Conservation (phyloP, 2,113 vertebrate genomes). For the Motacilla alba region DNA sequence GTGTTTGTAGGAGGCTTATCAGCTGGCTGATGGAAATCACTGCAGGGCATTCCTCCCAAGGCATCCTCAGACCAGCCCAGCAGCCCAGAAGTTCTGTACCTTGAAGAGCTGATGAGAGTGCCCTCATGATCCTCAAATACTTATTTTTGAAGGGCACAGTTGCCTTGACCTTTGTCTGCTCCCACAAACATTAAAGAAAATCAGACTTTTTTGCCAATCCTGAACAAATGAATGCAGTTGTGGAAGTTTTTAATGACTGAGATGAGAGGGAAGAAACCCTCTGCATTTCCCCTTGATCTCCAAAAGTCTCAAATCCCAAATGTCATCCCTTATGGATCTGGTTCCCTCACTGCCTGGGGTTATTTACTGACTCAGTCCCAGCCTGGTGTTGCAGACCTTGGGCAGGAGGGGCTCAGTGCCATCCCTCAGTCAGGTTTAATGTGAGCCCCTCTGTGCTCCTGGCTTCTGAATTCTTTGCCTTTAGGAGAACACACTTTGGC, state of each 20-base stretch:
- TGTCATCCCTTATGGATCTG: not conserved
- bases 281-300: not conserved
- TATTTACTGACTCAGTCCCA: not conserved
- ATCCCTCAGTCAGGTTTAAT: not conserved
- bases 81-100: not conserved
- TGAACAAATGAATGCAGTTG: accelerated
- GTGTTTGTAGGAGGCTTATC: not conserved
- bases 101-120: not conserved
- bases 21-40: not conserved
- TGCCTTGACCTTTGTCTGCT: not conserved
- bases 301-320: not conserved
- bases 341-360: not conserved
- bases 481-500: not conserved
- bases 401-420: not conserved
- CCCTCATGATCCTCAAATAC: not conserved
- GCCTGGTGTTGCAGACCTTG: not conserved
- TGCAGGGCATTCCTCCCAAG: not conserved
- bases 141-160: not conserved
- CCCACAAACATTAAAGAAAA: not conserved
- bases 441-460: not conserved
- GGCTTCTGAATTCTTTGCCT: not conserved
- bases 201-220: not conserved
- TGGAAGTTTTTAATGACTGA: accelerated
- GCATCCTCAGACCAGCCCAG: not conserved
- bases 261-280: not conserved